Conservation (phyloP, 2,113 vertebrate species). For the Trogon melanurus region DNA sequence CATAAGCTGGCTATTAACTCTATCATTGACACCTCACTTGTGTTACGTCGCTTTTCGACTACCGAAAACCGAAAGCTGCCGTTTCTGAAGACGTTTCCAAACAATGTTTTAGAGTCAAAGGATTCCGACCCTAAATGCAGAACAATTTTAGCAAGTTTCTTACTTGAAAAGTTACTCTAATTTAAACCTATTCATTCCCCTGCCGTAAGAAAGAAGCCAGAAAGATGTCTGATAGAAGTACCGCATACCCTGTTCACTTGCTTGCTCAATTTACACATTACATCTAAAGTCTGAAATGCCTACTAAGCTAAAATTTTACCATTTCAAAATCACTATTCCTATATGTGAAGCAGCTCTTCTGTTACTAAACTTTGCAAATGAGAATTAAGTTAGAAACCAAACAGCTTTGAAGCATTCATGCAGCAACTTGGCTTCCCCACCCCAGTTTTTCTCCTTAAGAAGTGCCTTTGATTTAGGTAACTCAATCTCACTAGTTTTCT, state of each 20-base stretch:
- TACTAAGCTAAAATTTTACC: background rate
- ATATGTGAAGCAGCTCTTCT: background rate
- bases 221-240: background rate
- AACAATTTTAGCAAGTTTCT: background rate
- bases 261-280: background rate
- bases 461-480: background rate
- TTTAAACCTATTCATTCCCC: background rate
- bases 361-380: background rate
- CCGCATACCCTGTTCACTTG: background rate
- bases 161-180: background rate
- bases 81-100: background rate
- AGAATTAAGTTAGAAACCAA: conserved; percentile 1
- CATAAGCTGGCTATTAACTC: background rate
- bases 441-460: background rate
- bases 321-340: background rate
- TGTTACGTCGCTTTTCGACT: background rate
- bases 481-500: background rate
- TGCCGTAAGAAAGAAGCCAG: background rate
- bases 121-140: background rate
- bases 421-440: background rate
- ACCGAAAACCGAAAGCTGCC: background rate
- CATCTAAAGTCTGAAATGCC: background rate
- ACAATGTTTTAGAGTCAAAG: background rate
- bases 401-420: background rate
- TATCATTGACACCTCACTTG: background rate